Evolutionary conservation across 2,888 invertebrate genomes (phyloP).

Genomic region (Drosophila mettleri): DNA sequence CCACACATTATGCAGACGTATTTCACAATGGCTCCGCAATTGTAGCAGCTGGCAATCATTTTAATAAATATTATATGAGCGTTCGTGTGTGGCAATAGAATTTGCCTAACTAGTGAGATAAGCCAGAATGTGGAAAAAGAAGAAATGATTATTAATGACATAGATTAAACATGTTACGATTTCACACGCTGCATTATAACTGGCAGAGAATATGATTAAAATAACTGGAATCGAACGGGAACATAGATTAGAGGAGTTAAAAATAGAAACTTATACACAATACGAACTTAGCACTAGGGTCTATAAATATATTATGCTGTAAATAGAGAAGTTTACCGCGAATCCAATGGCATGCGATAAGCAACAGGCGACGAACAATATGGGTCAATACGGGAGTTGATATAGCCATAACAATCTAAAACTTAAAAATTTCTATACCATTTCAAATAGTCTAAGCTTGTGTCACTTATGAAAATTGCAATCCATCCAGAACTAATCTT

Average conservation of each 20-base stretch:
- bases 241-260: background rate
- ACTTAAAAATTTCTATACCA: too few relatives aligned
- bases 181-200: background rate
- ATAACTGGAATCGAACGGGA: too few relatives aligned
- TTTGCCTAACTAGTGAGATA: background rate
- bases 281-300: background rate
- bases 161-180: background rate
- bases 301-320: background rate
- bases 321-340: background rate
- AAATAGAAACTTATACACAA: background rate
- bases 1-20: constrained; percentile 26
- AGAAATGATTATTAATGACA: background rate
- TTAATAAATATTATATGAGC: constrained; percentile 14
- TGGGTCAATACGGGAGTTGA: too few relatives aligned
- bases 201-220: background rate
- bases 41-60: constrained; percentile 50
- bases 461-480: too few relatives aligned
- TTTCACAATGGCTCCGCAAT: constrained; percentile 23
- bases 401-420: too few relatives aligned
- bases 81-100: background rate
- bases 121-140: background rate
- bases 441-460: too few relatives aligned
- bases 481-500: too few relatives aligned
- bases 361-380: too few relatives aligned
- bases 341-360: too few relatives aligned